Conservation (phyloP, 2,113 vertebrate genomes). For the Neolamprologus brichardi region DNA sequence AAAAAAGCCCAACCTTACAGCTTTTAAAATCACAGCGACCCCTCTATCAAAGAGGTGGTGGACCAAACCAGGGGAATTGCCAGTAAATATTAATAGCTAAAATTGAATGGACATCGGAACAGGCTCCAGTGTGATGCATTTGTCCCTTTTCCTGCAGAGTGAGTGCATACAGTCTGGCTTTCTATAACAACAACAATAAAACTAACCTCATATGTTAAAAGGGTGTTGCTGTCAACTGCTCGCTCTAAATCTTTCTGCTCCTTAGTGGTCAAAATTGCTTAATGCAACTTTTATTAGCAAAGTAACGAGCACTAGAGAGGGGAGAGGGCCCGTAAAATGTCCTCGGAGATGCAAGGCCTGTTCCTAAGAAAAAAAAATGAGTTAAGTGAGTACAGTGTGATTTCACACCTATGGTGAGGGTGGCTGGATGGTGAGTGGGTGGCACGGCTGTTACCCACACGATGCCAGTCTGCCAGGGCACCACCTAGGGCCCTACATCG, state of each 20-base stretch:
- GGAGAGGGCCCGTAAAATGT: constrained; percentile 28
- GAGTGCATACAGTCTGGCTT: not conserved
- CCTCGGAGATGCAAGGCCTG: constrained; percentile 21
- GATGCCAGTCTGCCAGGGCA: constrained; percentile 63
- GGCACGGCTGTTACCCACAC: constrained; percentile 65
- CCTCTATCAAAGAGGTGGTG: not conserved
- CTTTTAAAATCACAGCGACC: not conserved
- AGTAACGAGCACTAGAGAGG: constrained; percentile 3
- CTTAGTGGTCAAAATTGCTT: not conserved
- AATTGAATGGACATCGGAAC: not conserved
- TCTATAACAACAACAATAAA: not conserved
- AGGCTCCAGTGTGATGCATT: not conserved
- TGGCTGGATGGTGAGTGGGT: constrained; percentile 62
- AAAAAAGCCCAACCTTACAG: not conserved
- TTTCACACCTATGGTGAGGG: constrained; percentile 62
- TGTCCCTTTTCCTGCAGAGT: not conserved
- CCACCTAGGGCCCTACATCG: constrained; percentile 44
- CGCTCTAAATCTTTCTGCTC: not conserved
- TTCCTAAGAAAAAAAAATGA: constrained; percentile 29
- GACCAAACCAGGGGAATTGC: not conserved
- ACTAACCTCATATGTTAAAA: not conserved
- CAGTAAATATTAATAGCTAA: not conserved
- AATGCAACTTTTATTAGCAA: constrained; percentile 28
- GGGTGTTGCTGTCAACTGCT: not conserved
- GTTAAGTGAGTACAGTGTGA: constrained; percentile 57